These are phyloP conservation scores for Acridotheres tristis DNA, from an alignment of 2,797 vertebrate genomes.

Conservation along the genomic window DNA sequence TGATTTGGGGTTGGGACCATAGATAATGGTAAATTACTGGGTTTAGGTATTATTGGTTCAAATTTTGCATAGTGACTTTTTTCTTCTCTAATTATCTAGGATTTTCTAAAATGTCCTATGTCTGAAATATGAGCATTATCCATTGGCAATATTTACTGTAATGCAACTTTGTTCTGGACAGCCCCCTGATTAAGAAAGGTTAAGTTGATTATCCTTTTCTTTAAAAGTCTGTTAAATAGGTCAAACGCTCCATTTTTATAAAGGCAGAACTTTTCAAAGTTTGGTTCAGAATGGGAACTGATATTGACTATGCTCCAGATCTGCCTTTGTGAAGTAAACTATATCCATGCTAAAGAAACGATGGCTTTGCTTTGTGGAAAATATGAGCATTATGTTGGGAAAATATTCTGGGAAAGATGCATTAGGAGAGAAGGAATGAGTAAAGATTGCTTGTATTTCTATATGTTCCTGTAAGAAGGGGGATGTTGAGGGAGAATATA, in stretches of 20 bases:
- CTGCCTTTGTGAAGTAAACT: neutral
- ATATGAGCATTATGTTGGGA: neutral
- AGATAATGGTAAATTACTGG: neutral
- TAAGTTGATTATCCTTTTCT: neutral
- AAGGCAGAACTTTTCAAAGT: neutral
- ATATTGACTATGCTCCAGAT: neutral
- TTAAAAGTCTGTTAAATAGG: neutral
- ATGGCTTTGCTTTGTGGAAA: neutral
- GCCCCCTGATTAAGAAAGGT: neutral
- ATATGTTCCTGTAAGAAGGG: neutral
- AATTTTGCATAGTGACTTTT: neutral
- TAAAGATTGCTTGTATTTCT: neutral
- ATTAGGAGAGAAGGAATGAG: neutral
- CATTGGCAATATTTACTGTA: neutral
- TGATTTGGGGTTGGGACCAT: neutral
- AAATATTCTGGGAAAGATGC: neutral
- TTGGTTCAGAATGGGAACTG: neutral
- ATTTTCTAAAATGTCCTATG: neutral
- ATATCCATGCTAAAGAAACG: neutral
- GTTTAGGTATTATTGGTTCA: neutral
- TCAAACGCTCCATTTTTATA: neutral
- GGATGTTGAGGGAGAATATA: neutral
- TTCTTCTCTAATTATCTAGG: neutral
- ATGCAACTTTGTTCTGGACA: neutral
- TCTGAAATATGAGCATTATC: neutral